Conservation (phyloP, 2,113 vertebrate genomes). For the Oriolus oriolus region DNA sequence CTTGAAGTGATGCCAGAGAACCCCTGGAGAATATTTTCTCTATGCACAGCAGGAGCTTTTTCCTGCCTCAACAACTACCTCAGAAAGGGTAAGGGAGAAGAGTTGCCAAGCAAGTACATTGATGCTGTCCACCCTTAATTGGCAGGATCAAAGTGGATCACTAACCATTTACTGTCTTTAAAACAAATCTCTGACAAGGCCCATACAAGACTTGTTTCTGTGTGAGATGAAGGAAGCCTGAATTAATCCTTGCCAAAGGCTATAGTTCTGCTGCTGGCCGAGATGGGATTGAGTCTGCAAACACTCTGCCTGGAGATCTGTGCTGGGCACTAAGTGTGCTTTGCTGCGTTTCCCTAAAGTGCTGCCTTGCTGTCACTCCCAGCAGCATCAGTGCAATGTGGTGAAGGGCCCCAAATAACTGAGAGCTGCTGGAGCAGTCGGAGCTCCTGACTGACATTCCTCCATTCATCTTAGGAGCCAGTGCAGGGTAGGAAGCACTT, state of each 20-base stretch:
- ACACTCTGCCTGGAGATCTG: accelerated
- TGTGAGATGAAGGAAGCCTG: background rate
- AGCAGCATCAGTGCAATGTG: accelerated
- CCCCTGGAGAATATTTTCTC: background rate
- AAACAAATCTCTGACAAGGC: background rate
- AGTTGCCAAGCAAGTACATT: background rate
- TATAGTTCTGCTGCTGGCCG: background rate
- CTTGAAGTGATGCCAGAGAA: background rate
- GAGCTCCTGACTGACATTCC: background rate
- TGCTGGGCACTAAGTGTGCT: background rate
- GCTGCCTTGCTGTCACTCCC: background rate
- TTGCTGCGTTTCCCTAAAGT: background rate
- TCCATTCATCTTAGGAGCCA: background rate
- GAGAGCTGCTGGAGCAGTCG: background rate
- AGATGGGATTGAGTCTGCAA: background rate
- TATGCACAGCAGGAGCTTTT: background rate
- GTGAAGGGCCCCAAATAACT: background rate
- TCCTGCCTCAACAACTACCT: background rate
- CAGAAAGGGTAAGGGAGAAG: background rate
- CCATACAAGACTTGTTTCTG: background rate
- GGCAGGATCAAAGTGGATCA: background rate
- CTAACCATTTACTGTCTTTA: background rate
- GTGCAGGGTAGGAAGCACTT: background rate
- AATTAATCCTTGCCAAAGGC: background rate
- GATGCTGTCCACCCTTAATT: background rate